Conservation (phyloP, 2,113 vertebrate genomes). For the Periophthalmodon schlosseri region DNA sequence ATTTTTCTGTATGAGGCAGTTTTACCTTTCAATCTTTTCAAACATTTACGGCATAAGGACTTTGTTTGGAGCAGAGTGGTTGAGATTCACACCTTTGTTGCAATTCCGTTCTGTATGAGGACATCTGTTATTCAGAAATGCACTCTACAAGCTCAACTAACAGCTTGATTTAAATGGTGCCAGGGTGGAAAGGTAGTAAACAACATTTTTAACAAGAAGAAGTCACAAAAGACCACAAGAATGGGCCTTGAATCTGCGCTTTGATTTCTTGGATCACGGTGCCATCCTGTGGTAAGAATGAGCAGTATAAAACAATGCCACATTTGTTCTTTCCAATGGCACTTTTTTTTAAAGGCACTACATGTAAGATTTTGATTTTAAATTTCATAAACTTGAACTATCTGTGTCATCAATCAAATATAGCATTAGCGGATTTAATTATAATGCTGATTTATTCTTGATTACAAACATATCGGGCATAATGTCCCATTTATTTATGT, state of each 20-base stretch:
- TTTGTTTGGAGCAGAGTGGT: slow-evolving; percentile 26
- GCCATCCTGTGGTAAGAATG: slow-evolving; percentile 64
- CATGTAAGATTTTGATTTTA: too few species aligned
- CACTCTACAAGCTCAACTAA: slow-evolving; percentile 43
- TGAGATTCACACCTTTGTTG: slow-evolving; percentile 25
- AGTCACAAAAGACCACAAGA: slow-evolving; percentile 51
- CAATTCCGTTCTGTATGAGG: slow-evolving; percentile 41
- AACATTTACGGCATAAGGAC: slow-evolving; percentile 23
- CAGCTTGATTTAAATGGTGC: slow-evolving; percentile 51
- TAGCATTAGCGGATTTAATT: too few species aligned
- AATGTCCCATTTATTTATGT: too few species aligned
- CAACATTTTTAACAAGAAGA: slow-evolving; percentile 35
- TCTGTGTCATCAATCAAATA: too few species aligned
- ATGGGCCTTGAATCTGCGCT: neutral
- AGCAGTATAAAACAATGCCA: slow-evolving; percentile 3
- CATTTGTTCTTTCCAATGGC: neutral
- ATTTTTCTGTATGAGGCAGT: slow-evolving; percentile 13
- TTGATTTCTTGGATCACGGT: slow-evolving; percentile 58
- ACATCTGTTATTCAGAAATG: slow-evolving; percentile 53
- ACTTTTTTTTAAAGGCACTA: too few species aligned
- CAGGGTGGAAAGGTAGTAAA: slow-evolving; percentile 38
- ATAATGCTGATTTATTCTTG: too few species aligned
- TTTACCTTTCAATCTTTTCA: slow-evolving; percentile 40
- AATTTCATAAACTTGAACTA: too few species aligned
- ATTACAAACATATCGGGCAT: too few species aligned